Conservation (phyloP, 2,888 invertebrate species). For the Aelia acuminata region DNA sequence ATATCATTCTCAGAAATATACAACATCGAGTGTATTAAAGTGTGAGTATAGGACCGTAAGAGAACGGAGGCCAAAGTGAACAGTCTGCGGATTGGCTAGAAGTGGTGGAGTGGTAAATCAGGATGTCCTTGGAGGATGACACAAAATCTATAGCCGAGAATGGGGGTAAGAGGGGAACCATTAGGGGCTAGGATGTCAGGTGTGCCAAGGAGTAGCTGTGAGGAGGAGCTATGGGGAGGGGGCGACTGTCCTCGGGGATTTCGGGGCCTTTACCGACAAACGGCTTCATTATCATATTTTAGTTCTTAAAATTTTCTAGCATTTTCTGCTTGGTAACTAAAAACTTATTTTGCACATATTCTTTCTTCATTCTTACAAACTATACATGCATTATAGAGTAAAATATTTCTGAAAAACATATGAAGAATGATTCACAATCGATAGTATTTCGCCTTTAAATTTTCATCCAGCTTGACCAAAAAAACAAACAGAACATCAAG, state of each 20-base stretch:
- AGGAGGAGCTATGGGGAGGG: no score
- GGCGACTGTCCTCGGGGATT: background rate
- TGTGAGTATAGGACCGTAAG: background rate
- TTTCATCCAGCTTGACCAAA: no score
- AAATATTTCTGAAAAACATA: no score
- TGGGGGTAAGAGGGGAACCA: background rate
- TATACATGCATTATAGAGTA: no score
- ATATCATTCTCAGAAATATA: background rate
- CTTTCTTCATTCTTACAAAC: no score
- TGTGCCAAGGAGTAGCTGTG: background rate
- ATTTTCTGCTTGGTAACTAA: background rate
- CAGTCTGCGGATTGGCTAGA: background rate
- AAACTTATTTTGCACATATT: background rate
- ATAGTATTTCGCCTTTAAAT: no score
- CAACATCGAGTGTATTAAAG: background rate
- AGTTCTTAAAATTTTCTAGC: background rate
- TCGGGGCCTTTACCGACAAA: background rate
- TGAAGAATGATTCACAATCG: no score
- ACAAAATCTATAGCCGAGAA: background rate
- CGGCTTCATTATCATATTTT: background rate
- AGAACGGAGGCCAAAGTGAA: constrained; percentile 16
- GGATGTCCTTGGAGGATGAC: constrained; percentile 13
- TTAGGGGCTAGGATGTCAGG: background rate
- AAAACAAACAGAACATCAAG: no score
- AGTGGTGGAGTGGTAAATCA: constrained; percentile 17